Percentiles rank a stretch among this genome's conserved stretches.
Conservation (phyloP, 2,797 vertebrate species). For the Paramormyrops hopkinsi region DNA sequence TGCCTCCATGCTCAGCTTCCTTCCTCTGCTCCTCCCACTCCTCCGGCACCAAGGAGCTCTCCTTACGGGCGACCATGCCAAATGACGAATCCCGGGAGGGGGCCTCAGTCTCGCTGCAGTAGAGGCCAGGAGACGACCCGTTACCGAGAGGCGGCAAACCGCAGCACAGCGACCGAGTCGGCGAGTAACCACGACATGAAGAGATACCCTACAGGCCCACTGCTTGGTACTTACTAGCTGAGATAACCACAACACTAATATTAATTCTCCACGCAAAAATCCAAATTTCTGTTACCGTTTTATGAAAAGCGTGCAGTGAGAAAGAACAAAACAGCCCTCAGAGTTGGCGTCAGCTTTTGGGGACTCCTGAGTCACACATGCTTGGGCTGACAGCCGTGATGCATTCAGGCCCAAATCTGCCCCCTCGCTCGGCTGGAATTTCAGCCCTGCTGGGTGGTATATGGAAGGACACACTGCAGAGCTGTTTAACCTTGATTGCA, state of each 20-base stretch:
- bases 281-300: background rate
- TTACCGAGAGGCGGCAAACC: background rate
- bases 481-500: background rate
- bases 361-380: background rate
- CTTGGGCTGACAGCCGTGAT: background rate
- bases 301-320: background rate
- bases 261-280: background rate
- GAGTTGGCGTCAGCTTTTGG: background rate
- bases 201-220: background rate
- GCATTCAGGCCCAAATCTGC: background rate
- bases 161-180: background rate
- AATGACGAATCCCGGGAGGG: background rate
- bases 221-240: background rate
- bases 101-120: constrained; percentile 5
- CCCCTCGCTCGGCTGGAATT: background rate
- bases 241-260: background rate
- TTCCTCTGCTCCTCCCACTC: constrained; percentile 37
- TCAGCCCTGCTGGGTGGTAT: background rate
- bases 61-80: constrained; percentile 26
- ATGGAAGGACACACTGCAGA: background rate
- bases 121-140: background rate
- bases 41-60: constrained; percentile 25
- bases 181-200: background rate
- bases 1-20: constrained; percentile 34
- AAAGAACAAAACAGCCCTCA: background rate